These are phyloP conservation scores for Fopius arisanus DNA, from an alignment of 1,140 invertebrate genomes.

Conservation along the genomic window DNA sequence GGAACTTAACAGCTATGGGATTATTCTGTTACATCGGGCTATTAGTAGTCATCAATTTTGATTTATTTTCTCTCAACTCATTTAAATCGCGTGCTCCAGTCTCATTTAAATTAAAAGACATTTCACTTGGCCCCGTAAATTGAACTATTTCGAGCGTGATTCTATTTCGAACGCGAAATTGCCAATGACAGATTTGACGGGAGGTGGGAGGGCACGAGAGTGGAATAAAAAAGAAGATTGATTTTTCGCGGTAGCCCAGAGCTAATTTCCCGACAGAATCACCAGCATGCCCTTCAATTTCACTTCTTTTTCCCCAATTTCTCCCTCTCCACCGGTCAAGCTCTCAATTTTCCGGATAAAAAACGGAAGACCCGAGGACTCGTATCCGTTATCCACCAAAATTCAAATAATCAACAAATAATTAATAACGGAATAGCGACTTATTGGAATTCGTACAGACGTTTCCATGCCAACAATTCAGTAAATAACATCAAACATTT, in stretches of 20 bases:
- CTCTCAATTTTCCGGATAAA: neutral
- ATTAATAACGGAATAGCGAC: too few species aligned
- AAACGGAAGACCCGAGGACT: too few species aligned
- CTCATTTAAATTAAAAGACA: constrained; percentile 17
- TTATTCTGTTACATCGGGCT: constrained; percentile 10
- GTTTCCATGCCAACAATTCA: too few species aligned
- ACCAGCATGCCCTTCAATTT: constrained; percentile 6
- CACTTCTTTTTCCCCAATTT: neutral
- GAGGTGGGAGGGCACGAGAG: neutral
- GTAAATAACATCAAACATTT: too few species aligned
- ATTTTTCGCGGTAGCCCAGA: constrained; percentile 55
- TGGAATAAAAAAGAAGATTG: constrained; percentile 49
- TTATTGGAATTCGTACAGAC: too few species aligned
- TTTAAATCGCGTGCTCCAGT: neutral
- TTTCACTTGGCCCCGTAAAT: constrained; percentile 2
- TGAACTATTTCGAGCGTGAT: constrained; percentile 28
- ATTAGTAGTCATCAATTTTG: constrained; percentile 47
- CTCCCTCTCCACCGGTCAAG: neutral
- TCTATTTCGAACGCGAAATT: constrained; percentile 31
- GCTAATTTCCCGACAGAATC: constrained; percentile 47
- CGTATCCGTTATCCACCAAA: too few species aligned
- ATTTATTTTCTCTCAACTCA: constrained; percentile 36
- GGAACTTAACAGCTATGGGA: neutral
- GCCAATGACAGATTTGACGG: constrained; percentile 30
- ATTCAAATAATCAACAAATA: too few species aligned